Percentiles rank a stretch among this genome's conserved stretches.
Evolutionary conservation across 2,113 vertebrate genomes (phyloP).

Genomic region (Scomber japonicus): DNA sequence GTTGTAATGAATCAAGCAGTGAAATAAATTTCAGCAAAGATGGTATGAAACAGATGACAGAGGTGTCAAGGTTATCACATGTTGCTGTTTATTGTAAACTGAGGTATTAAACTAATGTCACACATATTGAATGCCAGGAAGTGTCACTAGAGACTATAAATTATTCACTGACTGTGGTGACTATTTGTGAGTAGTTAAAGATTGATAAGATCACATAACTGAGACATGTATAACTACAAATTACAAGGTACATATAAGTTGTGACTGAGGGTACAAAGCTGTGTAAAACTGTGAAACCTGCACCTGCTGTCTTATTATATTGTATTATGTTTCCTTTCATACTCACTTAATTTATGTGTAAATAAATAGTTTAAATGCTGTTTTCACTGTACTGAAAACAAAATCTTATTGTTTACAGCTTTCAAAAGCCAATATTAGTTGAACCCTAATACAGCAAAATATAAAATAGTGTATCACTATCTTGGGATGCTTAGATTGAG

Average conservation of each 20-base stretch:
- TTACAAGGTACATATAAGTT: background rate
- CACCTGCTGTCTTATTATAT: background rate
- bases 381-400: background rate
- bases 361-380: background rate
- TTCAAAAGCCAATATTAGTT: too few species aligned
- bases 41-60: background rate
- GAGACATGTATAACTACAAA: background rate
- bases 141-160: background rate
- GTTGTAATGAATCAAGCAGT: conserved; percentile 18
- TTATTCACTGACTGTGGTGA: background rate
- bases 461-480: too few species aligned
- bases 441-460: too few species aligned
- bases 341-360: background rate
- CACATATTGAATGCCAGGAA: background rate
- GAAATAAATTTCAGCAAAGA: conserved; percentile 10
- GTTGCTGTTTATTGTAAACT: background rate
- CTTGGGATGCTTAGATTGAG: too few species aligned
- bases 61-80: background rate
- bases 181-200: background rate
- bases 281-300: background rate
- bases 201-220: background rate
- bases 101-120: background rate
- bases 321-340: background rate
- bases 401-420: background rate
- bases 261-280: background rate